Evolutionary conservation across 1,140 invertebrate species (phyloP).

Genomic region (Lanistes nyassanus): DNA sequence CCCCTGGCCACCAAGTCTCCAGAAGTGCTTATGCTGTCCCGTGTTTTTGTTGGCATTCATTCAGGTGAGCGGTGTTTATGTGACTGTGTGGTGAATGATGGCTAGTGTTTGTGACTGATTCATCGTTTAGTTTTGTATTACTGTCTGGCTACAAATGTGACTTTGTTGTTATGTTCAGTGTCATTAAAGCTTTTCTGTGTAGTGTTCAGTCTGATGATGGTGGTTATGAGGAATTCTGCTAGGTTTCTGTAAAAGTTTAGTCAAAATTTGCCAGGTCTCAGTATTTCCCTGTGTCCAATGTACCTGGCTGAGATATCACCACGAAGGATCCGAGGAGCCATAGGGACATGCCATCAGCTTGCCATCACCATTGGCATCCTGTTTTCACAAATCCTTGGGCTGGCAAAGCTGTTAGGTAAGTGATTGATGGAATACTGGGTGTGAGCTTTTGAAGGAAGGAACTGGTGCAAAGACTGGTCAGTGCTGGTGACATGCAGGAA

Average conservation of each 20-base stretch:
- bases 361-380: constrained; percentile 86
- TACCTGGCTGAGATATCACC: constrained; percentile 88
- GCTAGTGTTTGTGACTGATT: no score
- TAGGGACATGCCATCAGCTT: constrained; percentile 85
- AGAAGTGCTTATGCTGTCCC: constrained; percentile 95
- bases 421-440: no score
- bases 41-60: constrained; percentile 93
- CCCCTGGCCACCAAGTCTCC: constrained; percentile 92
- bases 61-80: no score
- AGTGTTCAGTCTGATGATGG: no score
- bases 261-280: constrained; percentile 50
- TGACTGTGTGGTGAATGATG: no score
- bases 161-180: background rate
- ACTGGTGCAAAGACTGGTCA: no score
- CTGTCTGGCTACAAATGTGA: background rate
- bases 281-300: constrained; percentile 79
- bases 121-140: background rate
- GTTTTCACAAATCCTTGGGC: constrained; percentile 80
- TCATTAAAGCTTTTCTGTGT: no score
- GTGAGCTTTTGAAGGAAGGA: no score
- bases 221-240: no score
- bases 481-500: no score
- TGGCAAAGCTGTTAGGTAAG: constrained; percentile 74
- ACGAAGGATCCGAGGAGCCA: constrained; percentile 77
- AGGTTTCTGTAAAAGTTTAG: no score